phyloP scores from a whole-genome alignment of 2,888 invertebrate genomes.

The Cenopis cana region DNA sequence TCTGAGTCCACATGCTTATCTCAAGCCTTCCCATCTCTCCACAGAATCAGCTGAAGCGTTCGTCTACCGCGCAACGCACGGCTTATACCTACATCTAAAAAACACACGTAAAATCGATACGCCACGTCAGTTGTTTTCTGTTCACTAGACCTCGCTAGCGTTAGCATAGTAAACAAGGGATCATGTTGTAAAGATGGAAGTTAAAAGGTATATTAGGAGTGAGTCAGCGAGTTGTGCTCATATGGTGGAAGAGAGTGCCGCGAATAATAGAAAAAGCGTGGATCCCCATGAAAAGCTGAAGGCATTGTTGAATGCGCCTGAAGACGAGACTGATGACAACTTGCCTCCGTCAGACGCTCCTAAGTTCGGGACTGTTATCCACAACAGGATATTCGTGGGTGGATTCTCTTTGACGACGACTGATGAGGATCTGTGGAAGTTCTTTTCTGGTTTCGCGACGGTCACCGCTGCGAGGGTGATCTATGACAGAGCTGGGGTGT shows the following conservation, averaged over 20 bases:
- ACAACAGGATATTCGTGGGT: conserved; percentile 98
- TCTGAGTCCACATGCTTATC: conserved; percentile 71
- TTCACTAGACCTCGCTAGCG: conserved; percentile 69
- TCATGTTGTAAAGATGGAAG: conserved; percentile 80
- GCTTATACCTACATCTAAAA: conserved; percentile 55
- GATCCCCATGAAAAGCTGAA: conserved; percentile 81
- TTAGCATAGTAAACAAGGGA: conserved; percentile 82
- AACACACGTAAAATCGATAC: conserved; percentile 60
- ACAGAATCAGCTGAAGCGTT: conserved; percentile 49
- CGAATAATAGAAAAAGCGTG: conserved; percentile 70
- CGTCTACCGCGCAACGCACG: conserved; percentile 66
- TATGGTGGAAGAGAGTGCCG: conserved; percentile 77
- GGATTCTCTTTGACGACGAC: conserved; percentile 97
- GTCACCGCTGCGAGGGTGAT: conserved; percentile 98
- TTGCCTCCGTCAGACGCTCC: conserved; percentile 80
- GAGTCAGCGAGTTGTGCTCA: conserved; percentile 81
- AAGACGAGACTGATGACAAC: conserved; percentile 77
- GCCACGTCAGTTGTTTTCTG: conserved; percentile 67
- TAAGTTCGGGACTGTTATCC: conserved; percentile 93
- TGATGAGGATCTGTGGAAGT: conserved; percentile 95
- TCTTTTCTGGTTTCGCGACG: conserved; percentile 95
- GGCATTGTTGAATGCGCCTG: conserved; percentile 76
- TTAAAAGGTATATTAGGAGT: conserved; percentile 79
- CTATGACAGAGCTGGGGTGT: conserved; percentile 96
- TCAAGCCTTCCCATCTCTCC: conserved; percentile 55